Conservation (phyloP, 2,888 invertebrate species). For the Clepsis dumicolana region DNA sequence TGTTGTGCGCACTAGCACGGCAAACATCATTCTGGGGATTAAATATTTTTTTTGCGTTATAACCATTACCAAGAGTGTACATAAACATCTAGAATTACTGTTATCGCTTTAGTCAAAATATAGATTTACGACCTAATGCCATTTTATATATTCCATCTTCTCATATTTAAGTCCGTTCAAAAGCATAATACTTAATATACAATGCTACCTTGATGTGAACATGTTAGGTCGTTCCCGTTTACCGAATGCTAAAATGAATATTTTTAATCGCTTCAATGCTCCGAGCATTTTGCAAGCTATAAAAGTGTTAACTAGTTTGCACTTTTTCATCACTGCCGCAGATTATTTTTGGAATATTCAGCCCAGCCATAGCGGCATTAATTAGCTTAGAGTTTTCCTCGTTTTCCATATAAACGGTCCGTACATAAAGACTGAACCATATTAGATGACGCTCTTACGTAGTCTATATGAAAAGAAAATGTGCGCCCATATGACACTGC, state of each 20-base stretch:
- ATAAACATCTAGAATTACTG: background rate
- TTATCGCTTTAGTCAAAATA: background rate
- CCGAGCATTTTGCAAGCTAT: constrained; percentile 4
- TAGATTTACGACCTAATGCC: background rate
- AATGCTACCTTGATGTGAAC: background rate
- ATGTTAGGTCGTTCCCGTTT: background rate
- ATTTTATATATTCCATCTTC: background rate
- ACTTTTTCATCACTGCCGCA: constrained; percentile 14
- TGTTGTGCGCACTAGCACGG: constrained; percentile 39
- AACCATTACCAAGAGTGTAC: background rate
- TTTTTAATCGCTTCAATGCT: constrained; percentile 21
- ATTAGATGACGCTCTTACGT: constrained; percentile 68
- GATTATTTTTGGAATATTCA: constrained; percentile 19
- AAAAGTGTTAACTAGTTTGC: constrained; percentile 17
- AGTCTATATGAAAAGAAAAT: constrained; percentile 75
- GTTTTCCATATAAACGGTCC: constrained; percentile 35
- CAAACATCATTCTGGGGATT: constrained; percentile 39
- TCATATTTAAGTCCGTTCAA: too few relatives aligned
- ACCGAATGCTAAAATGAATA: constrained; percentile 3
- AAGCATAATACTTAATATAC: too few relatives aligned
- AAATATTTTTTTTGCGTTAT: constrained; percentile 27
- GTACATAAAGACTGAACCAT: constrained; percentile 46
- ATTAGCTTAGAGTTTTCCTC: constrained; percentile 23
- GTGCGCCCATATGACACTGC: constrained; percentile 76
- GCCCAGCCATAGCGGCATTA: constrained; percentile 12